Evolutionary conservation across 92 coral and sea anemone genomes (phyloP).

Genomic region (Paramuricea clavata): DNA sequence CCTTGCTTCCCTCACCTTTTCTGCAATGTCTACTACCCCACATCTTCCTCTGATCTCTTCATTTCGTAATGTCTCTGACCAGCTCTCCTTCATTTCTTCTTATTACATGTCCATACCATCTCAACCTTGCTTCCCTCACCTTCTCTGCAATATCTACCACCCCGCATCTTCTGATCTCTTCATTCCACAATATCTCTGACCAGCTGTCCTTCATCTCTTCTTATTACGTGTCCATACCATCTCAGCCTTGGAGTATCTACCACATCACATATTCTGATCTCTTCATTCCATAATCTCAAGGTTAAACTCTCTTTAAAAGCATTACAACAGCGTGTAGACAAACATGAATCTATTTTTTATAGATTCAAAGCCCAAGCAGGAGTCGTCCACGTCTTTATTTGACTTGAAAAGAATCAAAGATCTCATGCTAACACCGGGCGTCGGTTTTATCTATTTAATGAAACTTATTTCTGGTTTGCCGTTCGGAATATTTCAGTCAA

Average conservation of each 20-base stretch:
- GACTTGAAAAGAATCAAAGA: constrained; percentile 75
- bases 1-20: not conserved
- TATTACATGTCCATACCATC: too few species aligned
- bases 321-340: too few species aligned
- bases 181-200: too few species aligned
- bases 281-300: too few species aligned
- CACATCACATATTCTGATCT: not conserved
- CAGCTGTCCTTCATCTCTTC: too few species aligned
- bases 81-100: too few species aligned
- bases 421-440: constrained; percentile 76
- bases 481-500: constrained; percentile 94
- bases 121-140: too few species aligned
- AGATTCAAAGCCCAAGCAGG: constrained; percentile 4
- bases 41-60: not conserved
- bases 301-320: too few species aligned
- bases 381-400: constrained; percentile 70
- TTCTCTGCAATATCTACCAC: too few species aligned
- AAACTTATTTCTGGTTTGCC: constrained; percentile 86
- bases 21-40: not conserved
- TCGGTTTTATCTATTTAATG: constrained; percentile 76
- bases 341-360: not conserved
- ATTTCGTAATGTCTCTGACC: not conserved
- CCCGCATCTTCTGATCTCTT: too few species aligned
- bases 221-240: too few species aligned
- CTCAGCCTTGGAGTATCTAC: not conserved